A percentile compares a stretch with the other conserved stretches of the same genome.
phyloP scores from a whole-genome alignment of 2,888 invertebrate species.

The Augiades crinisus region DNA sequence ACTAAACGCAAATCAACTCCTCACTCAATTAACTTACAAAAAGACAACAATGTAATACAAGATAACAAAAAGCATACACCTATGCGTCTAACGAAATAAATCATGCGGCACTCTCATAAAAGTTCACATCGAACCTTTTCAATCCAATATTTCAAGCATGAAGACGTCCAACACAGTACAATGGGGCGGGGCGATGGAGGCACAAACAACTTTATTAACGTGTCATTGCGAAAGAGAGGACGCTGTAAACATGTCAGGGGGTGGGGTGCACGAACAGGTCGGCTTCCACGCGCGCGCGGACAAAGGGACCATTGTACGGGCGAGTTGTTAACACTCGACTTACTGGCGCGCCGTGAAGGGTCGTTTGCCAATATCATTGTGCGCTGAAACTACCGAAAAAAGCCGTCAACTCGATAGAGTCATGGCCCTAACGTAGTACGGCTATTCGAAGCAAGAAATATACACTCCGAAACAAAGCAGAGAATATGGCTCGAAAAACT shows the following conservation, averaged over 20 bases:
- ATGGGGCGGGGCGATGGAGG: slow-evolving; percentile 19
- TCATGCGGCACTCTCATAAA: not conserved
- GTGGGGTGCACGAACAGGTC: slow-evolving; percentile 38
- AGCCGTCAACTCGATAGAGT: slow-evolving; percentile 3
- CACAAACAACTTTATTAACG: slow-evolving; percentile 57
- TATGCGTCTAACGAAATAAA: not conserved
- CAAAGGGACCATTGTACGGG: slow-evolving; percentile 53
- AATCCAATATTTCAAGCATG: slow-evolving; percentile 17
- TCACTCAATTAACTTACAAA: too few species aligned
- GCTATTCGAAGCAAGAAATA: too few species aligned
- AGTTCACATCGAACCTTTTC: slow-evolving; percentile 6
- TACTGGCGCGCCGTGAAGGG: slow-evolving; percentile 50
- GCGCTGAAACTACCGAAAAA: slow-evolving; percentile 24
- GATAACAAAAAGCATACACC: not conserved
- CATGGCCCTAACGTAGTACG: not conserved
- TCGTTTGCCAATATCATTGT: slow-evolving; percentile 30
- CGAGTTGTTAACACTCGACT: slow-evolving; percentile 47
- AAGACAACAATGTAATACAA: too few species aligned
- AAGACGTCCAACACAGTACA: slow-evolving; percentile 21
- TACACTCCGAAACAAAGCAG: too few species aligned
- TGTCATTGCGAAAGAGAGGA: slow-evolving; percentile 56
- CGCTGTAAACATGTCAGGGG: slow-evolving; percentile 39
- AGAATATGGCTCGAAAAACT: too few species aligned
- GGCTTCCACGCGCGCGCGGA: slow-evolving; percentile 51
- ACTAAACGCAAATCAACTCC: too few species aligned